phyloP scores from a whole-genome alignment of 2,888 invertebrate species.

The Cosmopolites sordidus region DNA sequence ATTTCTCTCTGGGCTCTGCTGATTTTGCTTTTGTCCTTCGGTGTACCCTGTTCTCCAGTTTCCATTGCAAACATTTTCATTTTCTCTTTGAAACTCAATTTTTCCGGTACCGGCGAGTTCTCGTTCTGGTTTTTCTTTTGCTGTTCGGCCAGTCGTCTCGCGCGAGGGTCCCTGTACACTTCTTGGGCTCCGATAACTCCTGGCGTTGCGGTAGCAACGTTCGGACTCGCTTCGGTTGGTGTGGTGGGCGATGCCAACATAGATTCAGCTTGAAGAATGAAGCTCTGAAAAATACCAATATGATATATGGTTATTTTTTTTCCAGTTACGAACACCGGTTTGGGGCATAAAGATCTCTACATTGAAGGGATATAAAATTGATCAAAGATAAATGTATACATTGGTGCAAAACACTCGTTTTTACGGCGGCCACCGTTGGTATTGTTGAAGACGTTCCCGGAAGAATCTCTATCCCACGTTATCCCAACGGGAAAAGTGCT shows the following conservation, averaged over 20 bases:
- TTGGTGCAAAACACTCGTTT: too few relatives aligned
- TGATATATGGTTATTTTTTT: too few relatives aligned
- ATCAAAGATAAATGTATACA: too few relatives aligned
- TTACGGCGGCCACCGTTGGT: too few relatives aligned
- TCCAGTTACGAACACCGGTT: too few relatives aligned
- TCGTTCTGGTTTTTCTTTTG: slow-evolving; percentile 57
- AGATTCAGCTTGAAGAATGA: slow-evolving; percentile 74
- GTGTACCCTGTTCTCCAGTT: slow-evolving; percentile 88
- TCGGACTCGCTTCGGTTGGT: slow-evolving; percentile 56
- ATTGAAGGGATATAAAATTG: too few relatives aligned
- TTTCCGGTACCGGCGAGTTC: slow-evolving; percentile 76
- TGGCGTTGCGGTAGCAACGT: slow-evolving; percentile 66
- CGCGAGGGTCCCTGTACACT: slow-evolving; percentile 92
- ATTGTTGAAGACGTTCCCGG: too few relatives aligned
- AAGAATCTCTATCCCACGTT: too few relatives aligned
- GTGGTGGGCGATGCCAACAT: slow-evolving; percentile 74
- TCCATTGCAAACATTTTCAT: slow-evolving; percentile 99
- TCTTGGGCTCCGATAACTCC: slow-evolving; percentile 98
- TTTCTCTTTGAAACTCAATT: slow-evolving; percentile 95
- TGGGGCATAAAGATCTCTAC: too few relatives aligned
- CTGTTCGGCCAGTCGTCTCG: slow-evolving; percentile 79
- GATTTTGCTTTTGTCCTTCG: slow-evolving; percentile 92
- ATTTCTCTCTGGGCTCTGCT: slow-evolving; percentile 94
- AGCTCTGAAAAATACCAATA: slow-evolving; percentile 66
- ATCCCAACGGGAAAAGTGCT: too few relatives aligned